These are phyloP conservation scores for Dryobates pubescens DNA, from an alignment of 2,797 vertebrate genomes.

Conservation along the genomic window DNA sequence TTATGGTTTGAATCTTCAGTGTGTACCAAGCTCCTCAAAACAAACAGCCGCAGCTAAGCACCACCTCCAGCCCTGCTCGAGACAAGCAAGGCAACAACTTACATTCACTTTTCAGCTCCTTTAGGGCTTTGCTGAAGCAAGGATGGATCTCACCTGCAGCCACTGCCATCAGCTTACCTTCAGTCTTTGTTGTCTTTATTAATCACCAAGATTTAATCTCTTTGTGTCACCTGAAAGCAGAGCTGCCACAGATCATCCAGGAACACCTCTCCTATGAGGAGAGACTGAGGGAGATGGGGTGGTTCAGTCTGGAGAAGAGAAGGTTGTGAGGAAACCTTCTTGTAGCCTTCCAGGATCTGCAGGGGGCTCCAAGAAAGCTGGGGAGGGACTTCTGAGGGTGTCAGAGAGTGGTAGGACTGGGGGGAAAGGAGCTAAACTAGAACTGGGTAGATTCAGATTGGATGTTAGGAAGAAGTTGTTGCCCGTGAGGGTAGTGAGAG, in stretches of 20 bases:
- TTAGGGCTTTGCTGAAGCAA: slow-evolving; percentile 34
- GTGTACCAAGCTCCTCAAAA: slow-evolving; percentile 20
- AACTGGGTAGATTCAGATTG: too few relatives aligned
- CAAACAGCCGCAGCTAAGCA: background rate
- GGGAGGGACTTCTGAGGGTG: too few relatives aligned
- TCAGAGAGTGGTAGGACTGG: too few relatives aligned
- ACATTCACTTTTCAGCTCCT: slow-evolving; percentile 13
- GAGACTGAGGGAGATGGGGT: too few relatives aligned
- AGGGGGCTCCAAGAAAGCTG: too few relatives aligned
- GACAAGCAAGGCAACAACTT: slow-evolving; percentile 23
- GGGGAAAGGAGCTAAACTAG: too few relatives aligned
- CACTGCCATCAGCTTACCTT: slow-evolving; percentile 61
- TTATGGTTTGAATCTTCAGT: slow-evolving; percentile 4
- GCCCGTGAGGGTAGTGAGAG: too few relatives aligned
- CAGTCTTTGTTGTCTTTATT: slow-evolving; percentile 56
- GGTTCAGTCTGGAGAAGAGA: too few relatives aligned
- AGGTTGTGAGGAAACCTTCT: too few relatives aligned
- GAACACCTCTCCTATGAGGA: background rate
- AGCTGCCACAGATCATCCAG: slow-evolving; percentile 25
- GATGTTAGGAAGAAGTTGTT: too few relatives aligned
- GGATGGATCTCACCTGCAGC: slow-evolving; percentile 48
- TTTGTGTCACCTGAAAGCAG: slow-evolving; percentile 30
- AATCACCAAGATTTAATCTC: slow-evolving; percentile 49
- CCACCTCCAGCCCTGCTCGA: background rate
- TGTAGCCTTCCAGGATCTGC: too few relatives aligned